Conservation (phyloP, 92 coral and sea anemone species). For the Pocillopora grandis region DNA sequence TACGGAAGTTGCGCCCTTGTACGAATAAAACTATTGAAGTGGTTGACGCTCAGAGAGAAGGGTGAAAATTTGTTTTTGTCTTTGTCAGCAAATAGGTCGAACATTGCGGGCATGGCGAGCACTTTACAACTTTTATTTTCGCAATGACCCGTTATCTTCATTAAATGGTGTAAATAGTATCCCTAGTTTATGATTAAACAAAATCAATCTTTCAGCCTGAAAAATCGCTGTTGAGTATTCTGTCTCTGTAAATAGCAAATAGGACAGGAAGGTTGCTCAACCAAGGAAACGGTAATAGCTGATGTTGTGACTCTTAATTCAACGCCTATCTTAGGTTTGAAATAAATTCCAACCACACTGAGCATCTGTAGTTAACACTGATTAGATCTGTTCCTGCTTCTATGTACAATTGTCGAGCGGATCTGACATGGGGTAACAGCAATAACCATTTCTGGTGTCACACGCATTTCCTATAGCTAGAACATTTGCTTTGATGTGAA, state of each 20-base stretch:
- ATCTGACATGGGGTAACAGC: conserved; percentile 26
- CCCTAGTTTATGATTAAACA: neutral
- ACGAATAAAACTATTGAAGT: conserved; percentile 46
- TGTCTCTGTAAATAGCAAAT: neutral
- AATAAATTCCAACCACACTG: neutral
- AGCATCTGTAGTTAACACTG: neutral
- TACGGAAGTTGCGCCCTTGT: conserved; percentile 48
- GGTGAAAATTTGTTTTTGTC: conserved; percentile 42
- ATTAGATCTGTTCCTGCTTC: conserved; percentile 11
- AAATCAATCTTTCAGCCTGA: neutral
- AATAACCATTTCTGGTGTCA: conserved; percentile 24
- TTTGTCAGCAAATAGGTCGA: conserved; percentile 31
- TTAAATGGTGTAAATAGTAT: neutral
- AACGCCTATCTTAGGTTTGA: neutral
- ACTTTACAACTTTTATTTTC: neutral
- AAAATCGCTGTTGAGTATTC: conserved; percentile 11
- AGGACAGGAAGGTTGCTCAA: neutral
- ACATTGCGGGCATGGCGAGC: neutral
- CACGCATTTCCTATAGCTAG: conserved; percentile 1
- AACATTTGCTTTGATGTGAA: neutral
- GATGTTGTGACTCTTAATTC: neutral
- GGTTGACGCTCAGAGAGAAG: conserved; percentile 40
- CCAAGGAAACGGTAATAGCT: too few relatives aligned
- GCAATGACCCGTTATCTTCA: conserved; percentile 13
- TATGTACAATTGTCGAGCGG: conserved; percentile 22